Conservation (phyloP, 2,113 vertebrate species). For the Pomatostomus ruficeps region DNA sequence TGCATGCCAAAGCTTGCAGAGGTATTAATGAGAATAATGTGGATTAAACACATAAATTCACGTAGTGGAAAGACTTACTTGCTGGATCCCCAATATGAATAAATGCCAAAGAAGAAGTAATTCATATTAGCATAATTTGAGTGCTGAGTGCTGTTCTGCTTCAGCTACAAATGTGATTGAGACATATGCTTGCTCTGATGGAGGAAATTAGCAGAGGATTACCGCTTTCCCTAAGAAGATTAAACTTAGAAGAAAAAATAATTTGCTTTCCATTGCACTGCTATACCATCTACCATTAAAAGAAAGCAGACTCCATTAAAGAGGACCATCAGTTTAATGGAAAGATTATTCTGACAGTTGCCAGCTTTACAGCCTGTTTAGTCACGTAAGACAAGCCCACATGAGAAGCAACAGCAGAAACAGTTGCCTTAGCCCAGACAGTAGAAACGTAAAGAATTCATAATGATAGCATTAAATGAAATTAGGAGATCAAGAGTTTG, state of each 20-base stretch:
- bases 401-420: background rate
- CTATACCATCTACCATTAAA: slow-evolving; percentile 45
- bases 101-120: slow-evolving; percentile 44
- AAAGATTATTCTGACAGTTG: slow-evolving; percentile 49
- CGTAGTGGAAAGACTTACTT: background rate
- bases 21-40: slow-evolving; percentile 19
- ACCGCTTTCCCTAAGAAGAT: slow-evolving; percentile 59
- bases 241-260: slow-evolving; percentile 66
- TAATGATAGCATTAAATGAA: background rate
- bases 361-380: background rate
- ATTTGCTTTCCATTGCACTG: slow-evolving; percentile 39
- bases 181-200: slow-evolving; percentile 67
- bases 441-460: background rate
- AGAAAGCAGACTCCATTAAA: slow-evolving; percentile 28
- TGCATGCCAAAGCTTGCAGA: background rate
- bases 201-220: slow-evolving; percentile 71
- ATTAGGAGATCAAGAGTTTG: background rate
- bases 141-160: slow-evolving; percentile 57
- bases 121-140: slow-evolving; percentile 62
- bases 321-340: slow-evolving; percentile 41
- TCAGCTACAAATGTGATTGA: slow-evolving; percentile 66
- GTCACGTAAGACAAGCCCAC: background rate
- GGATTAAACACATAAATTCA: slow-evolving; percentile 9
- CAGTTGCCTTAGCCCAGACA: background rate
- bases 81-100: slow-evolving; percentile 38